Evolutionary conservation across 2,888 invertebrate genomes (phyloP), one percentile per base, ranked within the genome.

Genomic region (Cordilura impudica): DNA sequence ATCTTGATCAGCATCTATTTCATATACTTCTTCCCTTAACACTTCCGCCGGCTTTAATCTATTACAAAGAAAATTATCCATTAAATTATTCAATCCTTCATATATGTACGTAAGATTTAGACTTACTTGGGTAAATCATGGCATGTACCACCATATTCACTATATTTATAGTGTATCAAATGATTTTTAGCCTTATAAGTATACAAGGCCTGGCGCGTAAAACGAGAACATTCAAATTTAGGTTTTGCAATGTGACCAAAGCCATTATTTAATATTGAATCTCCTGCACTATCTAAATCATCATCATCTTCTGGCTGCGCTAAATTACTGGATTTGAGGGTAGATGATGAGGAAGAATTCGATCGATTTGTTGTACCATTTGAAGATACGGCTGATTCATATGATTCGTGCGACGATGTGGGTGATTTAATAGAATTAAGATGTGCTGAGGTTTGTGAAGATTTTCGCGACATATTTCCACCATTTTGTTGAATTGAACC

Each of bases 81-180:
- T n/a, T n/a, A n/a, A 58, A 26, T 16, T 21, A 19, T 58, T 47
- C 18, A 45, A 8, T 7, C 35, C 12, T 4, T 2, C 14, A 12
- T n/a, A 23, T 7, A 10, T 2, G 12, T 54, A 60, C 47, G 0
- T n/a, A 7, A 31, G 14, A 10, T 26, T 8, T 16, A 3, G 63
- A 72, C 83, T 88, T 91, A 94, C 94, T 94, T 95, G 79, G 97
- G 97, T 84, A 97, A 91, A 88, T 97, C 96, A 83, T 94, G 93
- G 89, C 96, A 98, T 82, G 94, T 94, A 72, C 96, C 96, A 14
- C 97, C 95, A 88, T 97, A 98, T 54, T 93, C 93, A 86, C 93
- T 94, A 88, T 98, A 98, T 90, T 98, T 98, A 90, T 96, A 98
- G 88, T 96, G 95, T 80, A 98, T 94, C 81, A 97, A 92, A 90